Base-by-base conservation (phyloP, 2,113 vertebrate species). In the Hippocampus guttulatus region DNA sequence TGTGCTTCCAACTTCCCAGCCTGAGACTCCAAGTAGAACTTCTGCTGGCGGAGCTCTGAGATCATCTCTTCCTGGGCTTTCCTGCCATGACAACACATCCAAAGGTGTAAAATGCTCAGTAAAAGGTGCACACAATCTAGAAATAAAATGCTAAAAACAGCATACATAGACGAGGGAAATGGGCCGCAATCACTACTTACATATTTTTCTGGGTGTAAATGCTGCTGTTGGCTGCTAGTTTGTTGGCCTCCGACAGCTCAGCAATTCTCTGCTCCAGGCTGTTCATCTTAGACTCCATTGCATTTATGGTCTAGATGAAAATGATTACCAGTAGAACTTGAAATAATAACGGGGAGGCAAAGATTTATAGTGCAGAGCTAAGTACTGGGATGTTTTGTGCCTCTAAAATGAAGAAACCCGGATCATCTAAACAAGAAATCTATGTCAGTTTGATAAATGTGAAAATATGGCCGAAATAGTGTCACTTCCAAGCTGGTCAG, bases 21-120 rank as follows among this genome's bases (percentile, higher is more conserved):
- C 87, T 99, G 97, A 4, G 97, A 96, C 87, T 99, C 97, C 90
- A 99, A 88, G 89, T 99, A 99, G 90, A 99, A 98, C 87, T 99
- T 99, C 91, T 99, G 97, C 82, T 99, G 97, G 63, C 97, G 94
- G 66, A 99, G 95, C 87, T 99, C 97, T 66, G 96, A 98, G 86
- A 98, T 98, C 97, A 98, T 99, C 87, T 99, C 97, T 81, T 99
- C 97, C 81, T 99, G 97, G 76, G 97, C 96, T 95, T 98, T 98
- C 96, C 97, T 99, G 83, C 74, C 70, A 67, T 47, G 1, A 47
- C 30, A 8, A 23, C 63, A 45, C 15, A 25, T 16, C 12, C 3
- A 27, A 43, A 47, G n/a, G 23, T 27, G 43, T 23, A 47, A 16
- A 47, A 47, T 9, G 41, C 64, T 47, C 41, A 18, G 43, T 65